A percentile compares a stretch with the other conserved stretches of the same genome.
Evolutionary conservation across 1,140 invertebrate species (phyloP).

Genomic region (Dreissena rostriformis): DNA sequence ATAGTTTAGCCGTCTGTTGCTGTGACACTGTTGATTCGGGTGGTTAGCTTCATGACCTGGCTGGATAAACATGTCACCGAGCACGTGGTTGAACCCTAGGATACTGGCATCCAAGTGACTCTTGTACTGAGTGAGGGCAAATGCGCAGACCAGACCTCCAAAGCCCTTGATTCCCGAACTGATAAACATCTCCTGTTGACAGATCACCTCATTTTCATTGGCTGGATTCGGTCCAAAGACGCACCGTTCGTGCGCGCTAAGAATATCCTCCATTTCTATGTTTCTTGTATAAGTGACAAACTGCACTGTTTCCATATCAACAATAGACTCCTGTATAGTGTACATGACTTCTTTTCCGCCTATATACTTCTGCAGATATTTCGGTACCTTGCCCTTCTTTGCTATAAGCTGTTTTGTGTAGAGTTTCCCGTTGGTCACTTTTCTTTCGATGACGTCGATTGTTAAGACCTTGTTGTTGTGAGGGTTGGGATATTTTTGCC

Average conservation of each 20-base stretch:
- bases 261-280: slow-evolving; percentile 46
- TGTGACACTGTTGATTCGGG: background rate
- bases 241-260: slow-evolving; percentile 38
- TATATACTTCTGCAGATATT: slow-evolving; percentile 34
- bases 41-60: background rate
- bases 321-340: slow-evolving; percentile 37
- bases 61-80: slow-evolving; percentile 24
- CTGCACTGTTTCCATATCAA: slow-evolving; percentile 18
- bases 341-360: slow-evolving; percentile 34
- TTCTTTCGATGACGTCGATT: slow-evolving; percentile 27
- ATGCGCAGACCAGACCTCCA: slow-evolving; percentile 1
- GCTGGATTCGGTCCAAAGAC: background rate
- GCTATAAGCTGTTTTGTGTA: slow-evolving; percentile 38
- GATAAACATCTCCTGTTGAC: slow-evolving; percentile 10
- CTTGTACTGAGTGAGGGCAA: slow-evolving; percentile 38
- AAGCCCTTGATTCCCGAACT: slow-evolving; percentile 22
- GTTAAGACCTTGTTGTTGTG: slow-evolving; percentile 28
- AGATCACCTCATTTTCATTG: background rate
- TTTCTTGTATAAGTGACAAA: slow-evolving; percentile 46
- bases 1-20: slow-evolving; percentile 1
- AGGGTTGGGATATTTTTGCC: slow-evolving; percentile 45
- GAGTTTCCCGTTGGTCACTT: slow-evolving; percentile 9
- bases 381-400: slow-evolving; percentile 36
- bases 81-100: slow-evolving; percentile 31
- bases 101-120: slow-evolving; percentile 6